Conservation (phyloP, 2,888 invertebrate species). For the Stramonita haemastoma region DNA sequence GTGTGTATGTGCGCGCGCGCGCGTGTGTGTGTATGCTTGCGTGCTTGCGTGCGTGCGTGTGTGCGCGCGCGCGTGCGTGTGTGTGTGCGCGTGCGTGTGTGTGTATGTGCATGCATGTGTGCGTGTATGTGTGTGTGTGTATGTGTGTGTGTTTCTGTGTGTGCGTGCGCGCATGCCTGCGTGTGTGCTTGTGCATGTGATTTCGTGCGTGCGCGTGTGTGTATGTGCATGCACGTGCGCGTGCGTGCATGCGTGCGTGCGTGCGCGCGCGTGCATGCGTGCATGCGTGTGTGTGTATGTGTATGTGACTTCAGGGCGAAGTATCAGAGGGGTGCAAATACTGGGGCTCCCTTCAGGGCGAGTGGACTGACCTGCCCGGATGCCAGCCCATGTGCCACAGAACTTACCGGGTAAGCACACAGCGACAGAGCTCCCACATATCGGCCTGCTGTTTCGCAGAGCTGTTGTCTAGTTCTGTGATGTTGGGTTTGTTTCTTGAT, state of each 20-base stretch:
- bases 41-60: background rate
- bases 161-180: too few relatives aligned
- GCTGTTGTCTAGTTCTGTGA: too few relatives aligned
- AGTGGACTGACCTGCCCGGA: constrained; percentile 45
- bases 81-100: background rate
- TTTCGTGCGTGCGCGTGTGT: constrained; percentile 5
- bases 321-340: constrained; percentile 49
- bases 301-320: constrained; percentile 37
- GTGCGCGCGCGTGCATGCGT: background rate
- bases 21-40: background rate
- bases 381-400: constrained; percentile 63
- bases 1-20: background rate
- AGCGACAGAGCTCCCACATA: background rate
- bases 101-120: background rate
- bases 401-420: constrained; percentile 54
- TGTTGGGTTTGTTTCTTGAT: too few relatives aligned
- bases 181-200: background rate
- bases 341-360: constrained; percentile 49
- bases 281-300: background rate
- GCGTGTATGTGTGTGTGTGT: background rate
- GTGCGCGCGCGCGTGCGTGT: background rate
- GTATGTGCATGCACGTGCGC: background rate
- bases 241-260: constrained; percentile 23
- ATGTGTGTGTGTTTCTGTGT: background rate
- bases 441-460: too few relatives aligned